These are phyloP conservation scores for Actinernus sp. DNA, from an alignment of 92 coral and sea anemone species.

Conservation along the genomic window DNA sequence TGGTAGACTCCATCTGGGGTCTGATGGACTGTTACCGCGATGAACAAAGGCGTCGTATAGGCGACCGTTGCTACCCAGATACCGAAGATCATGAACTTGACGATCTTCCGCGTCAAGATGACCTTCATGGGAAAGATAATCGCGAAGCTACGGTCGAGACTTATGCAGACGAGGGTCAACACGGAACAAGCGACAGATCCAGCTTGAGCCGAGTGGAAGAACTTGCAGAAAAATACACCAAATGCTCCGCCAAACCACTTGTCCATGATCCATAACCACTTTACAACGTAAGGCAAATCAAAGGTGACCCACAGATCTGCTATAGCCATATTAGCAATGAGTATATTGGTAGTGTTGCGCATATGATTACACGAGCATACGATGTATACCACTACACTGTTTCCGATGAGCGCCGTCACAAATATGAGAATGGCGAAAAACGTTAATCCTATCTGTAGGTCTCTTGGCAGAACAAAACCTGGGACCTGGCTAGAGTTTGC, in stretches of 20 bases:
- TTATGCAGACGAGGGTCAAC: conserved; percentile 71
- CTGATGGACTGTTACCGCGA: conserved; percentile 2
- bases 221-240: conserved; percentile 64
- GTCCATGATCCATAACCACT: conserved; percentile 47
- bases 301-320: conserved; percentile 75
- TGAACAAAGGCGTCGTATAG: conserved; percentile 29
- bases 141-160: conserved; percentile 65
- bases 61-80: conserved; percentile 64
- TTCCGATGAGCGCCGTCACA: conserved; percentile 60
- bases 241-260: conserved; percentile 72
- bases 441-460: conserved; percentile 64
- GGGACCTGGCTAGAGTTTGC: background rate
- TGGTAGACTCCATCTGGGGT: background rate
- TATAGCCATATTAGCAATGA: conserved; percentile 78
- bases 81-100: conserved; percentile 25
- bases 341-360: conserved; percentile 74
- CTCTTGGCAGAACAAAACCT: conserved; percentile 9
- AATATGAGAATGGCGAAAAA: conserved; percentile 46
- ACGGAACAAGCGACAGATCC: conserved; percentile 67
- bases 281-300: conserved; percentile 69
- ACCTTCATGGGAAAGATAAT: conserved; percentile 64
- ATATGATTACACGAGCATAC: conserved; percentile 67
- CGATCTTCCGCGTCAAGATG: conserved; percentile 56
- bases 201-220: conserved; percentile 72
- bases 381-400: conserved; percentile 67